Evolutionary conservation across 2,113 vertebrate species (phyloP).

Genomic region (Rattus rattus): DNA sequence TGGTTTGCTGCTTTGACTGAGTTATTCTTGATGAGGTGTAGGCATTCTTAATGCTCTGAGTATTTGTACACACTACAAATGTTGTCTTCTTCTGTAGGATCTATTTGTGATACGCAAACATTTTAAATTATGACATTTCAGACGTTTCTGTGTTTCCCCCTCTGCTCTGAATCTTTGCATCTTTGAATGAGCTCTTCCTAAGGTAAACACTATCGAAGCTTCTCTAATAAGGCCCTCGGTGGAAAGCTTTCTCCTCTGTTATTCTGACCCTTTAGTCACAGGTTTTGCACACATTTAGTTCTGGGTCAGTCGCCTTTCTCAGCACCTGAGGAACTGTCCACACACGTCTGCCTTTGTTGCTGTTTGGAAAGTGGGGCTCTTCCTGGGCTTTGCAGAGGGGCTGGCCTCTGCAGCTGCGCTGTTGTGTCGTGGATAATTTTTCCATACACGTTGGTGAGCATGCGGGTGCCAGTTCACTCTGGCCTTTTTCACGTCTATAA

Average conservation of each 20-base stretch:
- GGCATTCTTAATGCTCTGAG: accelerated
- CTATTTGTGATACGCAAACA: too few relatives aligned
- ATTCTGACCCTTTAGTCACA: background rate
- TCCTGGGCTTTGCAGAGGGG: background rate
- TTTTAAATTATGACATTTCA: background rate
- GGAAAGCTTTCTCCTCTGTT: background rate
- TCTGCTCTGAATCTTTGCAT: background rate
- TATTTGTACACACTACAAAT: too few relatives aligned
- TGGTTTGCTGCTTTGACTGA: background rate
- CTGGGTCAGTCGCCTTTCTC: background rate
- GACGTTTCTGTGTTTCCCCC: too few relatives aligned
- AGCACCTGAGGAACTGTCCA: background rate
- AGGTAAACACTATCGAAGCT: accelerated
- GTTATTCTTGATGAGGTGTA: accelerated
- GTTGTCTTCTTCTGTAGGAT: accelerated
- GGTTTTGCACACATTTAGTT: too few relatives aligned
- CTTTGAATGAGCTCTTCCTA: background rate
- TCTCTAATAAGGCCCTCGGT: too few relatives aligned
- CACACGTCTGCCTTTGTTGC: too few relatives aligned
- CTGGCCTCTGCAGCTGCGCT: background rate
- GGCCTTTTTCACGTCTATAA: background rate
- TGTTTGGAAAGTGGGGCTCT: background rate
- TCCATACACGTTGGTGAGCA: background rate
- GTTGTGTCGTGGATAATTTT: accelerated
- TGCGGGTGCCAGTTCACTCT: background rate